Percentiles rank a stretch among this genome's conserved stretches.
Conservation (phyloP, 2,888 invertebrate genomes). For the Bugulina stolonifera region DNA sequence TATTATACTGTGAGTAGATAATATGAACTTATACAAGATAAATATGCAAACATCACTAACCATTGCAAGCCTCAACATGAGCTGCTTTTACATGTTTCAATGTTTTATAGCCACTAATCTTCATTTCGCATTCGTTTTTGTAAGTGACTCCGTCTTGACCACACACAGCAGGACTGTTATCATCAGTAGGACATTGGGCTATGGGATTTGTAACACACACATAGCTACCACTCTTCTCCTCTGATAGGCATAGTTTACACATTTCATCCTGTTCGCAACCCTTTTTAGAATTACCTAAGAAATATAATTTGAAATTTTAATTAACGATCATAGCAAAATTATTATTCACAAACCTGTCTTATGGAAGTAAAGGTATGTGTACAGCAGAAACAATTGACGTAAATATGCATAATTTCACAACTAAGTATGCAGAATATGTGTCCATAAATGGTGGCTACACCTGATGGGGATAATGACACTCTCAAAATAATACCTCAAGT, state of each 20-base stretch:
- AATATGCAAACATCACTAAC: neutral
- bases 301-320: too few species aligned
- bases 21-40: too few species aligned
- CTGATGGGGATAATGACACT: too few species aligned
- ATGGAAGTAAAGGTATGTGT: too few species aligned
- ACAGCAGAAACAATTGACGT: too few species aligned
- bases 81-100: neutral
- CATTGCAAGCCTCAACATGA: constrained; percentile 13
- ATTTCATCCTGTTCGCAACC: neutral
- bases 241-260: constrained; percentile 1
- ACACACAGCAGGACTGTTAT: neutral
- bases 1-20: too few species aligned
- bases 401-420: too few species aligned
- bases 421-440: too few species aligned
- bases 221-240: neutral
- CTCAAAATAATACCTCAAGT: too few species aligned
- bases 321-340: too few species aligned
- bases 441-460: too few species aligned
- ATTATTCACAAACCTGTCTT: too few species aligned
- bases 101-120: neutral
- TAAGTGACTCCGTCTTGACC: neutral
- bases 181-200: neutral
- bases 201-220: neutral
- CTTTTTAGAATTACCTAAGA: neutral
- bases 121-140: neutral